Base-by-base conservation (phyloP, 1,140 invertebrate genomes). In the Pachyrhynchus sulphureomaculatus region DNA sequence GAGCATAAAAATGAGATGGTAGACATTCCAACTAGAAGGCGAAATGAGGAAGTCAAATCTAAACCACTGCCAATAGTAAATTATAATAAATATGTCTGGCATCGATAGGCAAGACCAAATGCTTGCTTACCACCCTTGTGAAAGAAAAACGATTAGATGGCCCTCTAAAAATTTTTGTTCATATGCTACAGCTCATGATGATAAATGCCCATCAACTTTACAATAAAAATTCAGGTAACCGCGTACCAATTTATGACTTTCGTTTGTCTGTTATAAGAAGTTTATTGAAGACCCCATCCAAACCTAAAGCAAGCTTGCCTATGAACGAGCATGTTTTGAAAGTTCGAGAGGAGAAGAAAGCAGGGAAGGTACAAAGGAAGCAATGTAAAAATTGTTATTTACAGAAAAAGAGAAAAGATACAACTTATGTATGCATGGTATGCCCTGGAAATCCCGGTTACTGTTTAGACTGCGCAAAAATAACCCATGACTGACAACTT, bases 21-120 rank as follows among this genome's bases (percentile, higher is more conserved):
- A 12, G 56, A 69, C 39, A 20, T 21, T 32, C 12, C 13, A n/a
- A 39, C 42, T 13, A 42, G 29, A 21, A 8, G 17, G 10, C 9
- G 21, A 23, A n/a, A n/a, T n/a, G n/a, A n/a, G n/a, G n/a, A n/a
- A n/a, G 26, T 29, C 8, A 57, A 10, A 6, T 6, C 8, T 37
- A 74, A 75, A 60, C 69, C 70, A 20, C 18, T 18, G 15, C 66
- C 64, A 41, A 68, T 73, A 20, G 56, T 64, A 1, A 33, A 70
- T 53, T 76, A 74, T 45, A 70, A 73, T 47, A 60, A 72, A n/a
- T 67, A 72, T 72, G 67, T 62, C 54, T 4, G 67, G 65, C 4
- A 41, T 72, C 4, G 67, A 72, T 61, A 48, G 59, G 9, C 68
- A 71, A 48, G 68, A 73, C 54, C 72, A 75, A 41, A 70, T 74